These are phyloP conservation scores for Rhinogobius similis DNA, from an alignment of 2,113 vertebrate species.

Conservation along the genomic window DNA sequence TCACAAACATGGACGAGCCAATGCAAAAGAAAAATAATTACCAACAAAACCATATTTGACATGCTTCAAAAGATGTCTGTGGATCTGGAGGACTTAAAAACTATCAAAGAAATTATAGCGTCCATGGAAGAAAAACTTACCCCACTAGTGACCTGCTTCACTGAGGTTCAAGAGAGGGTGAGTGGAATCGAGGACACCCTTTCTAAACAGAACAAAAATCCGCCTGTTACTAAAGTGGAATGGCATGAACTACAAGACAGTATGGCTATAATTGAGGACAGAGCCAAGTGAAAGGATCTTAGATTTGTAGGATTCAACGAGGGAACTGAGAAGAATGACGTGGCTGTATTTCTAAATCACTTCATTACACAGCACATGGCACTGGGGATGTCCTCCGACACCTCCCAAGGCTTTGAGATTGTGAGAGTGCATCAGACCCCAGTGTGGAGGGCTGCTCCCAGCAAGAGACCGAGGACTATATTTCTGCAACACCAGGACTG, in stretches of 20 bases:
- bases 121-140: not conserved
- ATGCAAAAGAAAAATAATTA: not conserved
- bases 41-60: not conserved
- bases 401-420: not conserved
- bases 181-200: not conserved
- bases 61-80: not conserved
- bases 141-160: not conserved
- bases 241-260: not conserved
- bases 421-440: not conserved
- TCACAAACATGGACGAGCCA: not conserved
- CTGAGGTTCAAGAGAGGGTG: not conserved
- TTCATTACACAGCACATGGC: too few relatives aligned
- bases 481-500: not conserved
- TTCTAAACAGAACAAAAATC: not conserved
- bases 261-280: not conserved
- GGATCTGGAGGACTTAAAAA: not conserved
- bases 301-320: not conserved
- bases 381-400: not conserved
- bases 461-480: not conserved
- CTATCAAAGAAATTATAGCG: not conserved
- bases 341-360: too few relatives aligned
- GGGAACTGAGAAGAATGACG: not conserved
- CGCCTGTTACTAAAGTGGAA: not conserved
- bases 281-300: constrained; percentile 4
- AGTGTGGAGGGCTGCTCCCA: too few relatives aligned